Conservation (phyloP, 2,113 vertebrate genomes). For the Microcebus ravelobensis region DNA sequence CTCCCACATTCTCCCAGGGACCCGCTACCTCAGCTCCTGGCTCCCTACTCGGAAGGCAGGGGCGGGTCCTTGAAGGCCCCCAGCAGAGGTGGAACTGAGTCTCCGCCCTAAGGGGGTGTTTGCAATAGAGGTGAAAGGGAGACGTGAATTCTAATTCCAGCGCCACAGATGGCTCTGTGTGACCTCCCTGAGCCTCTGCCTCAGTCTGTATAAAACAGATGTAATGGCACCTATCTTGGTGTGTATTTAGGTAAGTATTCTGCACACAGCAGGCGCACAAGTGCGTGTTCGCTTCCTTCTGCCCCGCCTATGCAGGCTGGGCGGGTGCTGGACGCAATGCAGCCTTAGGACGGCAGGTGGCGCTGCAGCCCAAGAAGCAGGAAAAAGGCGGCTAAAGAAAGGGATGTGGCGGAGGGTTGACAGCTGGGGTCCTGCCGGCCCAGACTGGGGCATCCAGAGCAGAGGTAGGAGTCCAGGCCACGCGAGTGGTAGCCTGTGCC, state of each 20-base stretch:
- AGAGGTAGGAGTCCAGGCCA: neutral
- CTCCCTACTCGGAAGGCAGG: neutral
- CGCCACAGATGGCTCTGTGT: neutral
- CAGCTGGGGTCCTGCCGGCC: neutral
- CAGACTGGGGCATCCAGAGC: neutral
- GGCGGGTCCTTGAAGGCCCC: no score
- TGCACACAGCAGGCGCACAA: fast-evolving
- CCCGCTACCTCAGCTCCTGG: neutral
- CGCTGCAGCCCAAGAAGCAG: neutral
- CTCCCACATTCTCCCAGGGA: neutral
- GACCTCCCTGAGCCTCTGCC: neutral
- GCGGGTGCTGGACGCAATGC: neutral
- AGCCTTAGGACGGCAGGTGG: slow-evolving; percentile 31
- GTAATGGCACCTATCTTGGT: neutral
- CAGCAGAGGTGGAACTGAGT: neutral
- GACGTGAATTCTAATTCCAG: neutral
- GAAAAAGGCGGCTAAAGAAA: neutral
- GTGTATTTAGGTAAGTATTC: neutral
- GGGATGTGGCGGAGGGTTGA: neutral
- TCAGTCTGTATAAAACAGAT: neutral
- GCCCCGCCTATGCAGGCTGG: fast-evolving
- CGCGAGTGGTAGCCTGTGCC: neutral
- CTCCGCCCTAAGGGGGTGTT: neutral
- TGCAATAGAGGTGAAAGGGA: neutral
- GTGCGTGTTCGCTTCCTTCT: neutral